These are phyloP conservation scores for Drosophila teissieri DNA, from an alignment of 1,140 invertebrate species.

Conservation along the genomic window DNA sequence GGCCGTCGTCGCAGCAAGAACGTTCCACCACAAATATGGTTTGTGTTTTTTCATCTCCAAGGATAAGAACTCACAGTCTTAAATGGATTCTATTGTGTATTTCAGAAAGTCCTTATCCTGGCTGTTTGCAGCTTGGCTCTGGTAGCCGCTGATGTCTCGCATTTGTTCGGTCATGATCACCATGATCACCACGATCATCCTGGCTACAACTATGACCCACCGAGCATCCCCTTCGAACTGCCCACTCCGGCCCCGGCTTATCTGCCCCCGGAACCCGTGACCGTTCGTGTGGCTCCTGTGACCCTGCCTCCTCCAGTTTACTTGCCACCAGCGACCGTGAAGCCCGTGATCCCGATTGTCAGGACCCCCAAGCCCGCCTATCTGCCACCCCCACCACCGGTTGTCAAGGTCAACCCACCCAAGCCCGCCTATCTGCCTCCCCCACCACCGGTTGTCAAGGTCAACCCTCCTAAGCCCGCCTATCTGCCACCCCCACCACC, in stretches of 20 bases:
- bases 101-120: slow-evolving; percentile 70
- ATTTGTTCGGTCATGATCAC: slow-evolving; percentile 63
- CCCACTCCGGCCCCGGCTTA: slow-evolving; percentile 54
- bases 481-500: slow-evolving; percentile 42
- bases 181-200: slow-evolving; percentile 65
- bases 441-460: slow-evolving; percentile 8
- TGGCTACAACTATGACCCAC: slow-evolving; percentile 70
- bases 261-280: slow-evolving; percentile 46
- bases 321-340: slow-evolving; percentile 47
- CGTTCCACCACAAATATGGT: slow-evolving; percentile 60
- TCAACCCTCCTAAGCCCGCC: not conserved
- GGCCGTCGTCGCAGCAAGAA: slow-evolving; percentile 63
- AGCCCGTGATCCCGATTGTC: slow-evolving; percentile 13
- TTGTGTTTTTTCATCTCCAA: not conserved
- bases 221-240: slow-evolving; percentile 67
- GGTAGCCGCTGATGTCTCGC: slow-evolving; percentile 74
- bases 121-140: slow-evolving; percentile 57
- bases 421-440: slow-evolving; percentile 38
- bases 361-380: slow-evolving; percentile 12
- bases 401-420: slow-evolving; percentile 5
- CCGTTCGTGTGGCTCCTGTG: slow-evolving; percentile 15
- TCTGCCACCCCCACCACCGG: slow-evolving; percentile 33
- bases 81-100: not conserved
- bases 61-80: not conserved
- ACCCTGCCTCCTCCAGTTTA: slow-evolving; percentile 48